Evolutionary conservation across 2,797 vertebrate species (phyloP).

Genomic region (Austrolebias charrua): DNA sequence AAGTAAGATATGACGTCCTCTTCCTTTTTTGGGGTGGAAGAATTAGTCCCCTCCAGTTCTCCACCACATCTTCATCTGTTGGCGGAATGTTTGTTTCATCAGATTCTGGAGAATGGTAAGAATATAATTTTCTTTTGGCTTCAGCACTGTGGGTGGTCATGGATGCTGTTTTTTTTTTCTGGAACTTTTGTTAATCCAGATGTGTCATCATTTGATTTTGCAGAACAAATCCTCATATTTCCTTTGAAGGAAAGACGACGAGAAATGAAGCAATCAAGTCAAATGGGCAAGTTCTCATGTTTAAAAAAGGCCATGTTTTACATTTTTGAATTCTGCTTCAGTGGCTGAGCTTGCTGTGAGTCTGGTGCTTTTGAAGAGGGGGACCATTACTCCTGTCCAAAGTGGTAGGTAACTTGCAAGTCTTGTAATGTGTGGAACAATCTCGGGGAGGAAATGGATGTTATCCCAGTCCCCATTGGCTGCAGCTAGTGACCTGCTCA

Average conservation of each 20-base stretch:
- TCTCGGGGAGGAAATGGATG: neutral
- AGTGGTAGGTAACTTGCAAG: conserved; percentile 2
- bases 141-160: neutral
- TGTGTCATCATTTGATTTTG: too few species aligned
- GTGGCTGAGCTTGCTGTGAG: neutral
- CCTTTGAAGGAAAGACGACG: too few species aligned
- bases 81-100: neutral
- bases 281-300: too few species aligned
- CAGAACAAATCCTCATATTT: too few species aligned
- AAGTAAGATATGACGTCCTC: neutral
- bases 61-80: neutral
- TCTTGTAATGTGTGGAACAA: neutral
- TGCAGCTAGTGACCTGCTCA: neutral
- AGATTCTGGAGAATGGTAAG: neutral
- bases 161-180: neutral
- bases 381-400: too few species aligned
- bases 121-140: neutral
- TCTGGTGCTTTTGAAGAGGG: neutral
- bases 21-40: neutral
- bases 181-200: too few species aligned
- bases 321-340: neutral
- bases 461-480: neutral
- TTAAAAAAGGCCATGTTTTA: too few species aligned
- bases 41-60: too few species aligned
- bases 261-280: too few species aligned